phyloP scores from a whole-genome alignment of 2,113 vertebrate genomes.

The Crotalus tigris region DNA sequence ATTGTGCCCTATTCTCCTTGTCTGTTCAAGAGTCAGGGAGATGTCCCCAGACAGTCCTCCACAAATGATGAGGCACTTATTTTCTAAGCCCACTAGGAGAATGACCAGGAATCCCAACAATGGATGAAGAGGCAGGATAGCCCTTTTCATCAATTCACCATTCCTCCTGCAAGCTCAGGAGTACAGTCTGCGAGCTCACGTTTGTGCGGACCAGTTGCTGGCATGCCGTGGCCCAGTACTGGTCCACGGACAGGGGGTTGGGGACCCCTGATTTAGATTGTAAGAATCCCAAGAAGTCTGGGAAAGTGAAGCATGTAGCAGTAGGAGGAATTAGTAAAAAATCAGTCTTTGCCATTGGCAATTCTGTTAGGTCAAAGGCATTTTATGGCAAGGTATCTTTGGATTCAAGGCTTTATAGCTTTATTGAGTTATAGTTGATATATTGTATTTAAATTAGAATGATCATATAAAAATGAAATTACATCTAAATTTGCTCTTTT shows the following conservation, averaged over 20 bases:
- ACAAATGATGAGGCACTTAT: neutral
- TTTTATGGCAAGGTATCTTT: neutral
- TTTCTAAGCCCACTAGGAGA: neutral
- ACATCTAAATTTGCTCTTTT: neutral
- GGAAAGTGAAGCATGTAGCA: neutral
- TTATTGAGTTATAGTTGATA: neutral
- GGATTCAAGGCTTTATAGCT: neutral
- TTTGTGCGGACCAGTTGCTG: too few species aligned
- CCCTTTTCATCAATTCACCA: neutral
- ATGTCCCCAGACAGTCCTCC: neutral
- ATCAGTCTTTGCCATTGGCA: neutral
- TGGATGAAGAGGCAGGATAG: neutral
- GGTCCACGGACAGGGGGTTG: too few species aligned
- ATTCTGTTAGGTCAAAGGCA: neutral
- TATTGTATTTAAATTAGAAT: neutral
- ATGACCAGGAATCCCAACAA: neutral
- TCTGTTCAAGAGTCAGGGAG: neutral
- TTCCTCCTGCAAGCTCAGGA: neutral
- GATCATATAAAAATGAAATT: neutral
- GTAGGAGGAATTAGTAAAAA: neutral
- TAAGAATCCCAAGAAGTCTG: neutral
- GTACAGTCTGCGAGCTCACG: neutral
- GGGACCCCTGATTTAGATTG: neutral
- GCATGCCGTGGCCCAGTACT: rapidly evolving
- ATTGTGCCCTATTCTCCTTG: neutral